These are phyloP conservation scores for Chlamydotis undulata DNA, from an alignment of 2,113 vertebrate species.

Conservation along the genomic window DNA sequence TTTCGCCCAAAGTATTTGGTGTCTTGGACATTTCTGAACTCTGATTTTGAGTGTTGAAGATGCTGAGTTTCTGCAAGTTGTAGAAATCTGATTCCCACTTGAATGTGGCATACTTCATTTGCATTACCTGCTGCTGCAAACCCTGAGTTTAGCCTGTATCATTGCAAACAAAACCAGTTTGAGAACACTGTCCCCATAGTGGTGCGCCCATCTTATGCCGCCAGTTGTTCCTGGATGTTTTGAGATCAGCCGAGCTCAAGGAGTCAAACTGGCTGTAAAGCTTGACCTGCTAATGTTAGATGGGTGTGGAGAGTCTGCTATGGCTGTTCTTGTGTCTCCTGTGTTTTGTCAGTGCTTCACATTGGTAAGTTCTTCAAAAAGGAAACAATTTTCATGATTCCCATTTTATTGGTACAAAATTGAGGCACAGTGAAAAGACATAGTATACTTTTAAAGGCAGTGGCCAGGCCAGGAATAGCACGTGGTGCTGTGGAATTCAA, in stretches of 20 bases:
- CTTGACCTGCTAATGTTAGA: not conserved
- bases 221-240: not conserved
- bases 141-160: not conserved
- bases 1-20: not conserved
- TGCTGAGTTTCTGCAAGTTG: not conserved
- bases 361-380: not conserved
- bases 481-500: not conserved
- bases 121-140: not conserved
- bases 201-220: rapidly evolving
- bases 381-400: not conserved
- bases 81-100: not conserved
- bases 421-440: not conserved
- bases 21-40: not conserved
- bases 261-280: not conserved
- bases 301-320: not conserved
- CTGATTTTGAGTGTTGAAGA: not conserved
- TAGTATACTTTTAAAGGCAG: not conserved
- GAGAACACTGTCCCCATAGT: rapidly evolving
- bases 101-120: not conserved
- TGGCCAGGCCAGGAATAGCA: not conserved
- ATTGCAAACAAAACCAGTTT: not conserved
- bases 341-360: not conserved
- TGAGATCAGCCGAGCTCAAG: not conserved
- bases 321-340: not conserved
- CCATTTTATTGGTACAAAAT: not conserved